A percentile compares a stretch with the other conserved stretches of the same genome.
Conservation (phyloP, 2,888 invertebrate genomes). For the Tanypteryx hageni region DNA sequence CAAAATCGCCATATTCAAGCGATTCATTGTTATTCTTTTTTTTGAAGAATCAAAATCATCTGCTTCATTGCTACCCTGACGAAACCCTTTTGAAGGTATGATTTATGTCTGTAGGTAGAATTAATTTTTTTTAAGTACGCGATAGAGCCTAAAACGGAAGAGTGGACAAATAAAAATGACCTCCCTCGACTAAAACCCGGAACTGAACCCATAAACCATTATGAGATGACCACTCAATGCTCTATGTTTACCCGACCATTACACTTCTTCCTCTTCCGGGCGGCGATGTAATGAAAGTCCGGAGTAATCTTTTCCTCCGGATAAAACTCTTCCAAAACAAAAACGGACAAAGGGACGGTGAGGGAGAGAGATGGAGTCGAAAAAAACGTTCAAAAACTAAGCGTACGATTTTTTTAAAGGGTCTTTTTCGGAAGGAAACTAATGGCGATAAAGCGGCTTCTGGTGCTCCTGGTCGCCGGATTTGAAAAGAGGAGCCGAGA, state of each 20-base stretch:
- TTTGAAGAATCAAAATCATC: too few relatives aligned
- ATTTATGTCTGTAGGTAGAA: too few relatives aligned
- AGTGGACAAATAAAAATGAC: too few relatives aligned
- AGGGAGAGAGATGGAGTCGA: neutral
- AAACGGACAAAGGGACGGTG: neutral
- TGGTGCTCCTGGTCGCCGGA: neutral
- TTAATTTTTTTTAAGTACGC: too few relatives aligned
- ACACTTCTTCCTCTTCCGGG: neutral
- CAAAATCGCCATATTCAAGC: too few relatives aligned
- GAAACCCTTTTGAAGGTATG: too few relatives aligned
- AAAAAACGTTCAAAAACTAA: neutral
- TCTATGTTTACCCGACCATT: neutral
- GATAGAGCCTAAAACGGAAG: too few relatives aligned
- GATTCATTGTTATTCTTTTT: too few relatives aligned
- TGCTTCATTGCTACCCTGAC: too few relatives aligned
- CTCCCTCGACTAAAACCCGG: neutral
- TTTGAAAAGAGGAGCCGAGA: neutral
- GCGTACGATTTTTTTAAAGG: neutral
- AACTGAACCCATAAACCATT: neutral
- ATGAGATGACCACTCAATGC: neutral
- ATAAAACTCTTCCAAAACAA: conserved; percentile 13
- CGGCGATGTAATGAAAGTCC: neutral
- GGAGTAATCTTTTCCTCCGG: neutral
- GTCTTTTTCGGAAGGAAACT: conserved; percentile 3
- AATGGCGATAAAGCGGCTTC: conserved; percentile 15